phyloP scores from a whole-genome alignment of 2,888 invertebrate species.

The Pardosa pseudoannulata region DNA sequence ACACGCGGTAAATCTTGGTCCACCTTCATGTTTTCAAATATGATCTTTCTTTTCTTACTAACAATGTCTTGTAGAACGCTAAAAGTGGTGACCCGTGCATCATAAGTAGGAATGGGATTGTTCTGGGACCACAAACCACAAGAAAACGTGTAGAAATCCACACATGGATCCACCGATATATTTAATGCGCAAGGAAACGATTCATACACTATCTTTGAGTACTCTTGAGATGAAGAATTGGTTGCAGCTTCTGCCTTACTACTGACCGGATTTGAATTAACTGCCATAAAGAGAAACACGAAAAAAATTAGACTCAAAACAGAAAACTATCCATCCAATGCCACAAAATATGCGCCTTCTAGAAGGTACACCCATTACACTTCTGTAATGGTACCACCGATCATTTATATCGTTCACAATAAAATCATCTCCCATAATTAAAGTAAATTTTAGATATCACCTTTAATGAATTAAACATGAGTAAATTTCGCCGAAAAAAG shows the following conservation, averaged over 20 bases:
- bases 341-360: neutral
- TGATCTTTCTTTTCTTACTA: neutral
- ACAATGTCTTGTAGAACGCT: neutral
- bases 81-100: constrained; percentile 6
- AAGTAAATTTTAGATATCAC: too few species aligned
- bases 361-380: neutral
- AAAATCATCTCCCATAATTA: too few species aligned
- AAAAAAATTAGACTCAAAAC: neutral
- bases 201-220: neutral
- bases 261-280: too few species aligned
- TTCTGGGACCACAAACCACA: constrained; percentile 42
- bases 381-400: neutral
- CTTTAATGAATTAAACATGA: too few species aligned
- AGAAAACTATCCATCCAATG: neutral
- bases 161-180: constrained; percentile 37
- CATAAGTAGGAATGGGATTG: neutral
- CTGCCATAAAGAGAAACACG: neutral
- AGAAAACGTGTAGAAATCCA: constrained; percentile 47
- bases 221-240: neutral
- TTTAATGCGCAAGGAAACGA: constrained; percentile 11
- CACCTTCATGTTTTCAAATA: constrained; percentile 23
- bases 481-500: too few species aligned
- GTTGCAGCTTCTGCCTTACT: too few species aligned
- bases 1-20: constrained; percentile 3
- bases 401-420: too few species aligned